These are phyloP conservation scores for Pseudotriccus pelzelni DNA, from an alignment of 2,797 vertebrate genomes.

Conservation along the genomic window DNA sequence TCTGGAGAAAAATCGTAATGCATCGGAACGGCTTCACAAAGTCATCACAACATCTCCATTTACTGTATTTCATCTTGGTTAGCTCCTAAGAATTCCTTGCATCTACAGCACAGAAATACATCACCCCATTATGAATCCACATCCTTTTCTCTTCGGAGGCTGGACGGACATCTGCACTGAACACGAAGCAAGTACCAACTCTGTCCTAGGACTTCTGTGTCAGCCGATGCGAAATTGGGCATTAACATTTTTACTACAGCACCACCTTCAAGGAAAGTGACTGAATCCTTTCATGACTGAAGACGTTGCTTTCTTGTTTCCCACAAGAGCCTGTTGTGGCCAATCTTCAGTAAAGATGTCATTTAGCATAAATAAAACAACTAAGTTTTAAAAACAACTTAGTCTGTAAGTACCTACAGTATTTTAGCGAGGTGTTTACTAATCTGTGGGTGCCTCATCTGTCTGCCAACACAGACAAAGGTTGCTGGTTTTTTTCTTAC, in stretches of 20 bases:
- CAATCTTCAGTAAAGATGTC: slow-evolving; percentile 27
- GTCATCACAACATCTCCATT: background rate
- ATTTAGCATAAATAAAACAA: background rate
- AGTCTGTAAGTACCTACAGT: background rate
- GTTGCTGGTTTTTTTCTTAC: background rate
- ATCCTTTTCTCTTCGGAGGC: slow-evolving; percentile 42
- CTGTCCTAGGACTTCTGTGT: slow-evolving; percentile 51
- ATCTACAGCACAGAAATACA: slow-evolving; percentile 52
- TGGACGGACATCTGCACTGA: slow-evolving; percentile 6
- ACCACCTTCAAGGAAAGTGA: slow-evolving; percentile 60
- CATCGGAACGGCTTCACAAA: slow-evolving; percentile 1
- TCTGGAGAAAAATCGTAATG: background rate
- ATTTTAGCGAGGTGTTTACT: background rate
- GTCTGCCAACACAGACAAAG: slow-evolving; percentile 13
- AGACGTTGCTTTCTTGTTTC: slow-evolving; percentile 23
- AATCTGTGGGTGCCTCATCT: background rate
- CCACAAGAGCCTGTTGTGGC: slow-evolving; percentile 43
- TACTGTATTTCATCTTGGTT: background rate
- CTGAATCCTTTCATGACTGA: slow-evolving; percentile 31
- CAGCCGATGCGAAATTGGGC: slow-evolving; percentile 20
- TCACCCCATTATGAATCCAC: slow-evolving; percentile 71
- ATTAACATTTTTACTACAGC: slow-evolving; percentile 58
- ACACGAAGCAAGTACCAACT: slow-evolving; percentile 12
- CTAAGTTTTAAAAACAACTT: slow-evolving; percentile 31
- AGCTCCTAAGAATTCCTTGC: background rate